These are phyloP conservation scores for Lamellibrachia luymesi DNA, from an alignment of 1,140 invertebrate species.

Conservation along the genomic window DNA sequence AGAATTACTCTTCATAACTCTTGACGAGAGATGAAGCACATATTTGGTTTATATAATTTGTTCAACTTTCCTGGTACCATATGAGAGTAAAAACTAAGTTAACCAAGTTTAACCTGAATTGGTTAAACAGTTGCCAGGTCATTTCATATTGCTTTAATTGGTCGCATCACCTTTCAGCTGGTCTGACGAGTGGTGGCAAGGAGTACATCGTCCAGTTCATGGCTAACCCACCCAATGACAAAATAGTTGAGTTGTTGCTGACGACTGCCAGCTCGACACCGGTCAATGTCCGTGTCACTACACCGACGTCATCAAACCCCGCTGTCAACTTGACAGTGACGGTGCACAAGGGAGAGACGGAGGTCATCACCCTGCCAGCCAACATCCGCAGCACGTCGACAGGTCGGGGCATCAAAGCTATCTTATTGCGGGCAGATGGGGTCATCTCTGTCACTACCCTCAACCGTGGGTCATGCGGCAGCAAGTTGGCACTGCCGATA, in stretches of 20 bases:
- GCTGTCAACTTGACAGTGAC: neutral
- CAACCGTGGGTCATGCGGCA: conserved; percentile 12
- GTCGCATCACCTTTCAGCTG: neutral
- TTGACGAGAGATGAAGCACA: too few relatives aligned
- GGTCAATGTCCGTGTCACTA: neutral
- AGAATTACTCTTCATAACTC: too few relatives aligned
- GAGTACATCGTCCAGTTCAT: neutral
- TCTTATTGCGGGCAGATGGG: neutral
- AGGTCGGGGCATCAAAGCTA: neutral
- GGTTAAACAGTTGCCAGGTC: too few relatives aligned
- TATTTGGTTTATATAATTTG: too few relatives aligned
- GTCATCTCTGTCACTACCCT: neutral
- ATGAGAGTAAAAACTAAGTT: too few relatives aligned
- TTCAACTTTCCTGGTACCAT: too few relatives aligned
- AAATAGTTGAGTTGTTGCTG: neutral
- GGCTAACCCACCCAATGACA: neutral
- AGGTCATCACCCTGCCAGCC: neutral
- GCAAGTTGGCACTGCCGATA: neutral
- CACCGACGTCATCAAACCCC: neutral
- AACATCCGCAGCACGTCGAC: neutral
- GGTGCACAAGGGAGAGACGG: neutral
- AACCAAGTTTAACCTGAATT: too few relatives aligned
- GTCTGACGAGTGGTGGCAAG: neutral
- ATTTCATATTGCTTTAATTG: neutral
- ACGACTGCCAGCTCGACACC: neutral